Evolutionary conservation across 2,113 vertebrate species (phyloP), one percentile per base, ranked within the genome.

Genomic region (Sapajus apella): DNA sequence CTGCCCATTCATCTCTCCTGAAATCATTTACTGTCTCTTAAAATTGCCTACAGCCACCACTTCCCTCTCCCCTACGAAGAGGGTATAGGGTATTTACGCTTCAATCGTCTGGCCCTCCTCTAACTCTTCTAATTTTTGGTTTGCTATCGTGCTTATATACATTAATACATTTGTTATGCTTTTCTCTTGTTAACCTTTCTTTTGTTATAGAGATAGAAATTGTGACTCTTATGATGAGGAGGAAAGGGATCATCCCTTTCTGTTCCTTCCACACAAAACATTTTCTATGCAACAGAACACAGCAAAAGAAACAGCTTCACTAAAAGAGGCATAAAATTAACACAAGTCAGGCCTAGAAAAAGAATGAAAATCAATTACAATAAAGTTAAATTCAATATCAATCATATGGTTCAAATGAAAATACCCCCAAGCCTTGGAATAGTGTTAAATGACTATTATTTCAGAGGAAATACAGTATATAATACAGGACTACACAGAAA

Each of bases 371-470:
- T 87, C 47, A 77, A 90, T 84, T 90, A 79, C 0, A 92, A 72
- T 72, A 93, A 91, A 93, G 30, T 84, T 73, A 90, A 93, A 88
- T 93, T 94, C 47, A 95, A 93, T 96, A 86, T 76, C 52, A 94
- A 95, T 58, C 45, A 93, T 30, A n/a, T 52, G 35, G 13, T 72
- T 94, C 18, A 87, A 96, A 91, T 20, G 4, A 94, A 94, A 95
- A 90, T 81, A 83, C 1, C 25, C 16, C 10, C 16, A 55, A 40
- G 5, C 32, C 18, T 87, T 90, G 40, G 40, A 88, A 77, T 61
- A 72, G 4, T 58, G 35, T 23, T 73, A 91, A 92, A 55, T 88
- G 6, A 52, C 23, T 94, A 68, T 87, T 87, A 56, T 84, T 91
- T 85, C 20, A 37, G 77, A 97, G 21, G 21, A 90, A 79, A 64